These are phyloP conservation scores for Bugulina stolonifera DNA, from an alignment of 2,888 invertebrate species.

Conservation along the genomic window DNA sequence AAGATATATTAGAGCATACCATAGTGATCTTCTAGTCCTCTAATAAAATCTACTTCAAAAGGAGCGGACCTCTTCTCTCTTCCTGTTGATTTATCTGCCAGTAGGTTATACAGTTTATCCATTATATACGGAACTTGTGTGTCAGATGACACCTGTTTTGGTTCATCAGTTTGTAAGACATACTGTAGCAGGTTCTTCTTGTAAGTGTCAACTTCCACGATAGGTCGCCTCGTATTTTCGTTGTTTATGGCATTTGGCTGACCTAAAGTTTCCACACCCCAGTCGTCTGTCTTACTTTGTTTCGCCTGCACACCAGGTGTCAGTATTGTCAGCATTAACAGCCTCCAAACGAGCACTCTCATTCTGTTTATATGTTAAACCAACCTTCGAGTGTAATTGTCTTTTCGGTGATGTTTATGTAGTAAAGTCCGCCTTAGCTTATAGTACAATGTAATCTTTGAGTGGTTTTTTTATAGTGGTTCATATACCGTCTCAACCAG, in stretches of 20 bases:
- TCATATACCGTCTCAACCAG: too few relatives aligned
- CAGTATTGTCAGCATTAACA: too few relatives aligned
- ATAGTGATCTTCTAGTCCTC: constrained; percentile 25
- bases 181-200: constrained; percentile 24
- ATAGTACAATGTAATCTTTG: too few relatives aligned
- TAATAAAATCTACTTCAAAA: constrained; percentile 17
- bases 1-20: constrained; percentile 3
- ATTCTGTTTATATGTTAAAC: too few relatives aligned
- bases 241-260: neutral
- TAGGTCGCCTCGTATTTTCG: neutral
- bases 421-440: too few relatives aligned
- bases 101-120: constrained; percentile 17
- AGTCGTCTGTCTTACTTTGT: neutral
- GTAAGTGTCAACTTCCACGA: neutral
- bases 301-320: too few relatives aligned
- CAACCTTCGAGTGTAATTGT: too few relatives aligned
- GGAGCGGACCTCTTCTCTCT: constrained; percentile 7
- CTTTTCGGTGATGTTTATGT: too few relatives aligned
- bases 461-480: too few relatives aligned
- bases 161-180: constrained; percentile 22
- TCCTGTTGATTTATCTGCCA: constrained; percentile 22
- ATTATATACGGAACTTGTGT: constrained; percentile 9
- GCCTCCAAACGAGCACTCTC: too few relatives aligned
- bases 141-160: neutral
- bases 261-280: neutral